These are phyloP conservation scores for Halisarca cf. caerulea DNA, from an alignment of 37 sponge, comb jelly and placozoan species.

Conservation along the genomic window DNA sequence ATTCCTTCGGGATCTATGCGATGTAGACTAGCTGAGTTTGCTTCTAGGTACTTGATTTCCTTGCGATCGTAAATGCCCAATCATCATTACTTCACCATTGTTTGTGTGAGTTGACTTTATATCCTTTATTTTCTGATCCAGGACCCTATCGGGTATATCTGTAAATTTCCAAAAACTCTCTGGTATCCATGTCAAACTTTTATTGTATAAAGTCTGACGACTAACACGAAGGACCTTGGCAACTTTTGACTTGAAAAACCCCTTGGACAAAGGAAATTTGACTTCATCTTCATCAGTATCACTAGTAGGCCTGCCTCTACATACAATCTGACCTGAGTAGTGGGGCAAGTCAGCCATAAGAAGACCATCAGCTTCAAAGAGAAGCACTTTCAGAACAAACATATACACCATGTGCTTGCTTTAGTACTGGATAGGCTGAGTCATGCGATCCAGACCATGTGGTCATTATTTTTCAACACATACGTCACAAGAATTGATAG, in stretches of 20 bases:
- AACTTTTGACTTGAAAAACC: not conserved
- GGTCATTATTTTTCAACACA: too few relatives aligned
- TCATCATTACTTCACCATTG: constrained; percentile 33
- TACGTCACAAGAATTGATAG: too few relatives aligned
- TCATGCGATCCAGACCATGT: too few relatives aligned
- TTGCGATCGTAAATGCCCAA: not conserved
- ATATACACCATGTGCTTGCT: too few relatives aligned
- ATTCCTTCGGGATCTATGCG: constrained; percentile 10
- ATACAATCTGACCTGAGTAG: not conserved
- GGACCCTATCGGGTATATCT: not conserved
- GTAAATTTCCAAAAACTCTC: not conserved
- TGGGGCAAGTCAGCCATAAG: not conserved
- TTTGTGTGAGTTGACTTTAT: constrained; percentile 29
- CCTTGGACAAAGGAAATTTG: not conserved
- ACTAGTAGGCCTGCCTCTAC: not conserved
- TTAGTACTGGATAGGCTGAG: too few relatives aligned
- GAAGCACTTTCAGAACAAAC: too few relatives aligned
- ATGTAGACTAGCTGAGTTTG: constrained; percentile 10
- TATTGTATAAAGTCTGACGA: constrained; percentile 14
- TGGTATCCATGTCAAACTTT: not conserved
- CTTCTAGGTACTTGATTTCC: constrained; percentile 3
- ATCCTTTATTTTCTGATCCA: not conserved
- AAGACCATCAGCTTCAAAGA: too few relatives aligned
- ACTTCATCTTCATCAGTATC: not conserved
- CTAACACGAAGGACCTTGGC: not conserved